Percentiles rank a stretch among this genome's conserved stretches.
Conservation (phyloP, 2,113 vertebrate species). For the Alligator sinensis region DNA sequence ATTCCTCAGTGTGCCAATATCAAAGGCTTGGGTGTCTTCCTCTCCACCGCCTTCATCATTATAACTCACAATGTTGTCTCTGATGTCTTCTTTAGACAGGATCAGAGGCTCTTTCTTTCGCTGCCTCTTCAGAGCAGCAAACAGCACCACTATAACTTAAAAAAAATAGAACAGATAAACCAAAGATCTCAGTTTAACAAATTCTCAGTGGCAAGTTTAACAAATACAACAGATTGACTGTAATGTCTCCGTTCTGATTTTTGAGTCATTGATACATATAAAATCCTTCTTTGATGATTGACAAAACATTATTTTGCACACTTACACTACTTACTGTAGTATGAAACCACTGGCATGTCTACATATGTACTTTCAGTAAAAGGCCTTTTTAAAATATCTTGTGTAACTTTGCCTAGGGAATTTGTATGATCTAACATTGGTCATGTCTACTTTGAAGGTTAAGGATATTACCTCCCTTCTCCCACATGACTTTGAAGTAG, state of each 20-base stretch:
- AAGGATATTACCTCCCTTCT: neutral
- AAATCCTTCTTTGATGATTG: neutral
- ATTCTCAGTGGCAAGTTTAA: neutral
- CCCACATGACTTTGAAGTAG: neutral
- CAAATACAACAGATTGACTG: neutral
- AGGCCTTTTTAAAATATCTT: neutral
- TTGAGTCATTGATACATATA: neutral
- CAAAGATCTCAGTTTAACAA: neutral
- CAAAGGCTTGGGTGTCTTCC: constrained; percentile 98
- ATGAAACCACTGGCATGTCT: neutral
- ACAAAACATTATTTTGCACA: neutral
- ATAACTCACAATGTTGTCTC: constrained; percentile 99
- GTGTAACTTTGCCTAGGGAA: neutral
- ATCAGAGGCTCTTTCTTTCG: constrained; percentile 98
- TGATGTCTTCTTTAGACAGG: constrained; percentile 96
- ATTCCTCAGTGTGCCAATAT: constrained; percentile 96
- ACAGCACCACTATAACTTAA: constrained; percentile 88
- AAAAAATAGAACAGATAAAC: constrained; percentile 36
- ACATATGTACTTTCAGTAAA: too few species aligned
- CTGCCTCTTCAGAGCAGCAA: constrained; percentile 92
- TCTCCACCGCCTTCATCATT: constrained; percentile 98
- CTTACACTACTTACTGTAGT: neutral
- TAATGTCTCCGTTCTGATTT: neutral
- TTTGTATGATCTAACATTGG: neutral
- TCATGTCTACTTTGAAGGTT: neutral